These are phyloP conservation scores for Bombus picipes DNA, from an alignment of 1,140 invertebrate species.

Conservation along the genomic window DNA sequence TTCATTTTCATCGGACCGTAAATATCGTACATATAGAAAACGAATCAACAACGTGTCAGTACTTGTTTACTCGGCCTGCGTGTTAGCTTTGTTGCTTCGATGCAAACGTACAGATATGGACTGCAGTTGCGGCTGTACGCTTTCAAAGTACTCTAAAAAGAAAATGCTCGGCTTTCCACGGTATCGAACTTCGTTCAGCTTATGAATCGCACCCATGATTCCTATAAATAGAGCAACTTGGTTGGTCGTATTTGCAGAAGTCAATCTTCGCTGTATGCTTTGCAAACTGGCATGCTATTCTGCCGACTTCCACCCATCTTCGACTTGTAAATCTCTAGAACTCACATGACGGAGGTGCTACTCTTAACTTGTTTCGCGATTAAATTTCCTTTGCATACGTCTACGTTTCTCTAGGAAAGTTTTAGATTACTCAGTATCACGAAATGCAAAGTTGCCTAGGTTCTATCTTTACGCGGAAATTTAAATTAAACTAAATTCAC, in stretches of 20 bases:
- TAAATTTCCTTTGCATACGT: constrained; percentile 10
- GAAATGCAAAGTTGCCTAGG: background rate
- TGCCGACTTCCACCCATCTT: background rate
- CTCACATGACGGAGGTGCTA: background rate
- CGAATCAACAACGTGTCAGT: background rate
- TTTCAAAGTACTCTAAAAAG: background rate
- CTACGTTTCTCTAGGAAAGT: background rate
- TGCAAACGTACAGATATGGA: background rate
- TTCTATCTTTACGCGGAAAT: background rate
- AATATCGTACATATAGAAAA: background rate
- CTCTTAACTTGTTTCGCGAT: constrained; percentile 10
- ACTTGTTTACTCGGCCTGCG: background rate
- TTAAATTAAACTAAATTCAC: background rate
- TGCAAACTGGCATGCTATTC: background rate
- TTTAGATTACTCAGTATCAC: background rate
- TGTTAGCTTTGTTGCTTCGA: background rate
- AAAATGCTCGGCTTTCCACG: background rate
- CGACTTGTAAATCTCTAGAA: background rate
- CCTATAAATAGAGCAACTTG: constrained; percentile 11
- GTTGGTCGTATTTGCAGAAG: background rate
- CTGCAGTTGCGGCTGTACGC: background rate
- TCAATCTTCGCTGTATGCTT: background rate
- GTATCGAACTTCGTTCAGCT: background rate
- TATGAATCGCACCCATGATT: too few relatives aligned
- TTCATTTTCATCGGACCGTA: background rate